These are phyloP conservation scores for Ditula angustiorana DNA, from an alignment of 2,888 invertebrate species.

Conservation along the genomic window DNA sequence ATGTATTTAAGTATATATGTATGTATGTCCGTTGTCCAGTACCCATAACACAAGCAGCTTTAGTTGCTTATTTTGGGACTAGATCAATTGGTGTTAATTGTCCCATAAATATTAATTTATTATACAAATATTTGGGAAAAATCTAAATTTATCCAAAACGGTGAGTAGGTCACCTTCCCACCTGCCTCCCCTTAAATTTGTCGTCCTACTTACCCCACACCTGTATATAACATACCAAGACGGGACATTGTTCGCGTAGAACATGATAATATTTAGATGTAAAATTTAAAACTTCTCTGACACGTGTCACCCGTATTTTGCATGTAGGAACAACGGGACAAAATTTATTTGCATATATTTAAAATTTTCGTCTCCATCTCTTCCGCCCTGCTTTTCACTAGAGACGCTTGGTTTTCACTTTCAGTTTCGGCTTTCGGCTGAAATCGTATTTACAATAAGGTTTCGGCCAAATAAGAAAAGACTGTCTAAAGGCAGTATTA, in stretches of 20 bases:
- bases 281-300: slow-evolving; percentile 15
- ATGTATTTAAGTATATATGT: no score
- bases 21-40: no score
- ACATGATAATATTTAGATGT: slow-evolving; percentile 20
- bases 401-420: not conserved
- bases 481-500: no score
- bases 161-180: no score
- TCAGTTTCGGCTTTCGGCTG: not conserved
- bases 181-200: no score
- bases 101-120: no score
- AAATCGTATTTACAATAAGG: not conserved
- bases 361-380: slow-evolving; percentile 23
- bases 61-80: no score
- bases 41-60: no score
- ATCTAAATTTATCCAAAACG: no score
- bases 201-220: no score
- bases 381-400: slow-evolving; percentile 1
- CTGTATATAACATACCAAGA: not conserved
- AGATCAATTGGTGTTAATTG: no score
- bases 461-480: not conserved
- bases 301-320: slow-evolving; percentile 10
- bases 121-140: no score
- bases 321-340: slow-evolving; percentile 30
- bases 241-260: not conserved
- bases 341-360: slow-evolving; percentile 35